Conservation (phyloP, 1,140 invertebrate species). For the Drosophila rufa region DNA sequence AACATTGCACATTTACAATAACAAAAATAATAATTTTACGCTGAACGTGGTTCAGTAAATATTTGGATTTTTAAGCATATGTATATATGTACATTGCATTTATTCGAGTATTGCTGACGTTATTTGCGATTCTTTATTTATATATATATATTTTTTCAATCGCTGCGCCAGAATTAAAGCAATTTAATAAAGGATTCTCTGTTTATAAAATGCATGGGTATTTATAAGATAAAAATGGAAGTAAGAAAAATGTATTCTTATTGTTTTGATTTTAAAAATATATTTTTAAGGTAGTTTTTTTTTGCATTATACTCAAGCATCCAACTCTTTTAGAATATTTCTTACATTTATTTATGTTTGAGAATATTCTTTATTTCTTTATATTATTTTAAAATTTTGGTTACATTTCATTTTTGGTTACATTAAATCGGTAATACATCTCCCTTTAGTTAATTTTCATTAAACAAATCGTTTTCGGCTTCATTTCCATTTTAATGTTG, state of each 20-base stretch:
- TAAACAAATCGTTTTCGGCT: background rate
- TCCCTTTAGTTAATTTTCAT: background rate
- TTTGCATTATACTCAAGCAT: too few relatives aligned
- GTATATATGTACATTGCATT: conserved; percentile 54
- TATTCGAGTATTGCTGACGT: conserved; percentile 27
- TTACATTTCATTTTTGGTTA: background rate
- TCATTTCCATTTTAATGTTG: conserved; percentile 5
- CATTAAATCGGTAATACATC: background rate
- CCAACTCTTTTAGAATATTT: too few relatives aligned
- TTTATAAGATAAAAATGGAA: too few relatives aligned
- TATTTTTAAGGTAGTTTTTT: too few relatives aligned
- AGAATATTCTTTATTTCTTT: too few relatives aligned
- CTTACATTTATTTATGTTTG: too few relatives aligned
- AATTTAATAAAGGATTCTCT: background rate
- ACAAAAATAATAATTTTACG: conserved; percentile 73
- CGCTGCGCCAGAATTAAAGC: background rate
- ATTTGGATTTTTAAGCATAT: conserved; percentile 79
- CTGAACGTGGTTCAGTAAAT: conserved; percentile 60
- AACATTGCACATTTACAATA: conserved; percentile 64
- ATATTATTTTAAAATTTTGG: background rate
- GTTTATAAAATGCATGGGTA: too few relatives aligned
- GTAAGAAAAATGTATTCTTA: too few relatives aligned
- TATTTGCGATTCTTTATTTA: conserved; percentile 20
- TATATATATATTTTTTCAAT: background rate
- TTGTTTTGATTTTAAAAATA: too few relatives aligned